phyloP scores from a whole-genome alignment of 1,140 invertebrate species.

The Drosophila equinoxialis region DNA sequence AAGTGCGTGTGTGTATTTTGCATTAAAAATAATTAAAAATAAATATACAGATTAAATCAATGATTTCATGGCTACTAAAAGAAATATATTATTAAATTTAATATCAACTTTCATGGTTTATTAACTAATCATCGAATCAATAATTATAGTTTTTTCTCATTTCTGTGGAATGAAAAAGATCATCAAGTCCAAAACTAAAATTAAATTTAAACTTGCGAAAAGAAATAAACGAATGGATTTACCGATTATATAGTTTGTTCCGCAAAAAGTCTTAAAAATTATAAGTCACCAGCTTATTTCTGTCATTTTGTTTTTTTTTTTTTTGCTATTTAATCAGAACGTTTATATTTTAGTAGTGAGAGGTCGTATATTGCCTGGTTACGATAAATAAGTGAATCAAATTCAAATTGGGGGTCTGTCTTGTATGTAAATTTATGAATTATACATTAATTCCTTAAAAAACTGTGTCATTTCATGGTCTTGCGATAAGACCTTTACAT shows the following conservation, averaged over 20 bases:
- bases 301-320: too few species aligned
- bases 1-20: conserved; percentile 33
- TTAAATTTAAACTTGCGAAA: conserved; percentile 20
- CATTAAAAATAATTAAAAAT: conserved; percentile 67
- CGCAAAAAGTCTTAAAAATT: not conserved
- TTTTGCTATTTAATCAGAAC: not conserved
- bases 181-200: conserved; percentile 33
- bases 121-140: conserved; percentile 63
- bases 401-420: too few species aligned
- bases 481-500: not conserved
- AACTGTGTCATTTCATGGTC: not conserved
- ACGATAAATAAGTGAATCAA: too few species aligned
- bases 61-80: conserved; percentile 50
- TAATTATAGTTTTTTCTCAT: conserved; percentile 1
- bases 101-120: conserved; percentile 56
- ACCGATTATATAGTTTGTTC: not conserved
- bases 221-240: not conserved
- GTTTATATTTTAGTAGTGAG: too few species aligned
- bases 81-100: conserved; percentile 51
- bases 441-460: not conserved
- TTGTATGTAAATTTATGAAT: not conserved
- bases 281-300: too few species aligned
- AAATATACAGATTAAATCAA: conserved; percentile 12
- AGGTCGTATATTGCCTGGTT: too few species aligned
- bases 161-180: conserved; percentile 10